Evolutionary conservation across 2,113 vertebrate genomes (phyloP), one percentile per base, ranked within the genome.

Genomic region (Gambusia affinis): DNA sequence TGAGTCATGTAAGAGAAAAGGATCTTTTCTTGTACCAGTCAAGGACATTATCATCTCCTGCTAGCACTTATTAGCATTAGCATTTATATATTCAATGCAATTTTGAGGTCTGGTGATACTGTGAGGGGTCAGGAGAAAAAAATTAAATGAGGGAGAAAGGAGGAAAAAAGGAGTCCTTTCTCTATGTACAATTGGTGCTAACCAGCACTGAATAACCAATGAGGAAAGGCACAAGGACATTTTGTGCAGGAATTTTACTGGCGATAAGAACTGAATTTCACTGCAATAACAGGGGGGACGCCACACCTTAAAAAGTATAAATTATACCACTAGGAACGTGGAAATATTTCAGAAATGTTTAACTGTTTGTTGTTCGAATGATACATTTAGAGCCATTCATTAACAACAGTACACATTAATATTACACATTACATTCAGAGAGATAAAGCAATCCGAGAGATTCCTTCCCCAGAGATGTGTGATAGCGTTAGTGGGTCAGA

Each of bases 21-120:
- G 90, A 91, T 91, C 87, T 92, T 91, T 93, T 93, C 92, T 90
- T 93, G 92, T 94, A 92, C 90, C 89, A 92, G 91, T 93, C 92
- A 94, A 95, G 93, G 93, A 93, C 93, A 92, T 94, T 93, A 94
- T 93, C 92, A 85, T 83, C 86, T 89, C 89, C 90, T 92, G 92
- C 91, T 92, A 94, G 91, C 86, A 91, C 84, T 93, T 93, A 94
- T 94, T 93, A 94, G 91, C 93, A 94, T 94, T 94, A 92, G 91
- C 93, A 92, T 94, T 94, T 94, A 93, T 93, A 91, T 93, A 94
- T 94, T 94, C 94, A 94, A 91, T 92, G 93, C 93, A 94, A 93
- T 93, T 94, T 93, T 92, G 92, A 93, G 91, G 91, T 93, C 92
- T 92, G 90, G 91, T 91, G 91, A 91, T 92, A 93, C 91, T 91